phyloP scores from a whole-genome alignment of 2,797 vertebrate genomes.

The Macrochelys suwanniensis region DNA sequence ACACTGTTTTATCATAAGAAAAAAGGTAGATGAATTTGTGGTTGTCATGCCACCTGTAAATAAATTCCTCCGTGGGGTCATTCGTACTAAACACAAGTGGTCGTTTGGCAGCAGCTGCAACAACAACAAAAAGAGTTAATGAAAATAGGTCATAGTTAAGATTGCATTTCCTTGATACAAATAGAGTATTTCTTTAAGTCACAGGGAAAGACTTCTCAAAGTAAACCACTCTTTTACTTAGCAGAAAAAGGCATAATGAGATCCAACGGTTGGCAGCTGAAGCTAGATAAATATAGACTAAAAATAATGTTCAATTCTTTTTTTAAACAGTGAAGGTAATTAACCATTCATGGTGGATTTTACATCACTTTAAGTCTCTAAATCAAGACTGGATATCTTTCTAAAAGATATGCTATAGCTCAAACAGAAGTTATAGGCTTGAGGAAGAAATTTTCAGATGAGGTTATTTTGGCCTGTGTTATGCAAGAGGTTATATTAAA shows the following conservation, averaged over 20 bases:
- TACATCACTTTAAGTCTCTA: not conserved
- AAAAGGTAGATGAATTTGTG: conserved; percentile 84
- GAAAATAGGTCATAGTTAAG: not conserved
- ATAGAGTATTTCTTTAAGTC: not conserved
- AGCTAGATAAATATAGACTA: not conserved
- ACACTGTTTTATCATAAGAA: conserved; percentile 94
- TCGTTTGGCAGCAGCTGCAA: conserved; percentile 80
- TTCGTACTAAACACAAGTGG: conserved; percentile 89
- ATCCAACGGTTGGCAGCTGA: not conserved
- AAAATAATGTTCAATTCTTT: not conserved
- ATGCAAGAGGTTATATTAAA: not conserved
- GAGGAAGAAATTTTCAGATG: not conserved
- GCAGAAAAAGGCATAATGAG: not conserved
- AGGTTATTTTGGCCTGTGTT: not conserved
- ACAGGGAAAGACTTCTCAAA: not conserved
- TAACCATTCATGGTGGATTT: not conserved
- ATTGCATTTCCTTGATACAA: not conserved
- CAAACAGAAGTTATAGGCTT: not conserved
- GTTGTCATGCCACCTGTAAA: conserved; percentile 88
- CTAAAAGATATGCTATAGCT: not conserved
- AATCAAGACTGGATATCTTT: not conserved
- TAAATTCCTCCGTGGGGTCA: conserved; percentile 88
- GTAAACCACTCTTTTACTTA: not conserved
- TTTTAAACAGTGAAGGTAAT: not conserved
- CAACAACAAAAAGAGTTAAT: conserved; percentile 14